Evolutionary conservation across 2,797 vertebrate genomes (phyloP).

Genomic region (Spatula clypeata): DNA sequence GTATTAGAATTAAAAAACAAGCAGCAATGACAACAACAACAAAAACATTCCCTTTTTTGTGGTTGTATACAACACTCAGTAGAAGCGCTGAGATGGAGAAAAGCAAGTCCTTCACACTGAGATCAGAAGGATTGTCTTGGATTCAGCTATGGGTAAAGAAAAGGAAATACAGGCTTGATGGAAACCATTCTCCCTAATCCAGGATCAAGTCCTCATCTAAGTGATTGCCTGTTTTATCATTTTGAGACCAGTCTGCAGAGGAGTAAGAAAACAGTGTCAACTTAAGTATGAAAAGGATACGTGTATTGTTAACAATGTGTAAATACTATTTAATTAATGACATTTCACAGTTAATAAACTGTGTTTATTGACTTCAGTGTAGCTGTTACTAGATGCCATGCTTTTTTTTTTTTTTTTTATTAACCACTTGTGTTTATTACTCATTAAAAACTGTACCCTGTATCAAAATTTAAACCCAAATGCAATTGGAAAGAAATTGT

Average conservation of each 20-base stretch:
- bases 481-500: neutral
- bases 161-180: neutral
- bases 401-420: neutral
- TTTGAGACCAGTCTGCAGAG: conserved; percentile 10
- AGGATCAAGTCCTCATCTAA: neutral
- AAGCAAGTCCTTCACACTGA: neutral
- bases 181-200: conserved; percentile 5
- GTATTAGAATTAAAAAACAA: neutral
- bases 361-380: neutral
- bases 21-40: too few relatives aligned
- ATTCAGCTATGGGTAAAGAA: neutral
- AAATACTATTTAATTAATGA: conserved; percentile 46
- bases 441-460: neutral
- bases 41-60: neutral
- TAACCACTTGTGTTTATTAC: conserved; percentile 20
- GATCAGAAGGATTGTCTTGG: neutral
- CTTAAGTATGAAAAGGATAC: neutral
- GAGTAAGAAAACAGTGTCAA: neutral
- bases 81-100: neutral
- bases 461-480: conserved; percentile 38
- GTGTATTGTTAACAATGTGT: conserved; percentile 12
- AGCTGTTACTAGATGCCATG: neutral
- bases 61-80: neutral
- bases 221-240: neutral
- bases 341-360: conserved; percentile 14